These are phyloP conservation scores for Pseudomyrmex cubaensis DNA, from an alignment of 1,140 invertebrate genomes.

Conservation along the genomic window DNA sequence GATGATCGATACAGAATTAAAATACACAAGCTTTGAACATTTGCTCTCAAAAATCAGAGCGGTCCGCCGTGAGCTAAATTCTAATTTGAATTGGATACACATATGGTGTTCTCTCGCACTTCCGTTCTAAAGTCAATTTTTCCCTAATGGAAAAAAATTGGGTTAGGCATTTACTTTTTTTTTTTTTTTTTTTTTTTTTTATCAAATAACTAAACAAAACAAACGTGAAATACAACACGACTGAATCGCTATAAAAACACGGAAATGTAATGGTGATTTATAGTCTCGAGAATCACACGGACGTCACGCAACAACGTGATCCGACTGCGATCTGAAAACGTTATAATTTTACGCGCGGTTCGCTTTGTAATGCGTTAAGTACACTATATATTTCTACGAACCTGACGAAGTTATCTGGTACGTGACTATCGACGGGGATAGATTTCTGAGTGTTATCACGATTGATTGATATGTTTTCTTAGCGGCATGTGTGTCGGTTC, in stretches of 20 bases:
- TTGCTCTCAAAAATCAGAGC: constrained; percentile 24
- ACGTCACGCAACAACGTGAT: neutral
- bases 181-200: constrained; percentile 16
- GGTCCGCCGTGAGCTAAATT: constrained; percentile 1
- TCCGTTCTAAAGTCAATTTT: constrained; percentile 15
- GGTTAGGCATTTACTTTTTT: neutral
- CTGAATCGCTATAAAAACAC: neutral
- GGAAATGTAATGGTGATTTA: neutral
- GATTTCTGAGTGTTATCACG: constrained; percentile 36
- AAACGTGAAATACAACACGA: neutral
- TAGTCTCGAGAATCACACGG: neutral
- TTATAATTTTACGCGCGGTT: neutral
- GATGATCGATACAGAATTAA: constrained; percentile 33
- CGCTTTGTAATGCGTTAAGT: neutral
- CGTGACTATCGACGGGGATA: constrained; percentile 24
- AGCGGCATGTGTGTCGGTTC: constrained; percentile 16
- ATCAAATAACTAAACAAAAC: constrained; percentile 17
- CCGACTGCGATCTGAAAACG: neutral
- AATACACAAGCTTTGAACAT: constrained; percentile 36
- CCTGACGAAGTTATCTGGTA: constrained; percentile 29
- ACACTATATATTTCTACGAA: neutral
- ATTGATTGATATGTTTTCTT: constrained; percentile 62
- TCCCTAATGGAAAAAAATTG: neutral
- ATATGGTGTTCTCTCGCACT: neutral
- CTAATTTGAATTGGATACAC: constrained; percentile 11